Conservation (phyloP, 2,797 vertebrate species). For the Hybognathus amarus region DNA sequence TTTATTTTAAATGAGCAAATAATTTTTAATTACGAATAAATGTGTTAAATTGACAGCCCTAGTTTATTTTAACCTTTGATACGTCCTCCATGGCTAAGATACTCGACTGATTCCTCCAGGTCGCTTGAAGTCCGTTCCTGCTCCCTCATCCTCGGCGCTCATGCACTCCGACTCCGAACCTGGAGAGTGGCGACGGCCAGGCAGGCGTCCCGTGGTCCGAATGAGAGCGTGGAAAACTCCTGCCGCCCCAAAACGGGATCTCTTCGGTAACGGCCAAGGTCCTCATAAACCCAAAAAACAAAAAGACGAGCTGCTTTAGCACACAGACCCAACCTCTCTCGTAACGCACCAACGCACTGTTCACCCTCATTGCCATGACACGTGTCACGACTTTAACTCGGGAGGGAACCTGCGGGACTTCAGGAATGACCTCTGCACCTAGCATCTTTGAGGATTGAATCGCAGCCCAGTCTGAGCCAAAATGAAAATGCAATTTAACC, state of each 20-base stretch:
- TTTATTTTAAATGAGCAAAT: background rate
- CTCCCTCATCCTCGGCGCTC: constrained; percentile 89
- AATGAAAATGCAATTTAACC: constrained; percentile 10
- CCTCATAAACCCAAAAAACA: constrained; percentile 84
- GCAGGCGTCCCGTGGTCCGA: constrained; percentile 89
- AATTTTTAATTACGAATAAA: background rate
- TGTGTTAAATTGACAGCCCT: background rate
- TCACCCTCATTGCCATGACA: constrained; percentile 56
- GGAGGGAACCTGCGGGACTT: constrained; percentile 58
- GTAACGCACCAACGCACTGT: constrained; percentile 60
- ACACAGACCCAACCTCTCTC: constrained; percentile 41
- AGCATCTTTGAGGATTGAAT: constrained; percentile 47
- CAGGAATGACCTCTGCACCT: constrained; percentile 54
- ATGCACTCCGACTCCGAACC: constrained; percentile 97
- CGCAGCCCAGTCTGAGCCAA: constrained; percentile 72
- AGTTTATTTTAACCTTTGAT: background rate
- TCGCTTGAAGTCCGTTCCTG: constrained; percentile 83
- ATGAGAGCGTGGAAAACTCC: constrained; percentile 90
- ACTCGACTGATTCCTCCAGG: constrained; percentile 65
- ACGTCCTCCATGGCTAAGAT: background rate
- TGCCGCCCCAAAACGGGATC: constrained; percentile 93
- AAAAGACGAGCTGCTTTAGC: constrained; percentile 92
- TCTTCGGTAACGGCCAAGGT: constrained; percentile 89
- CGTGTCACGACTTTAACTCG: constrained; percentile 28
- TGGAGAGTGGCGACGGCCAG: constrained; percentile 94